phyloP scores from a whole-genome alignment of 1,140 invertebrate genomes.

The Bombus impatiens region DNA sequence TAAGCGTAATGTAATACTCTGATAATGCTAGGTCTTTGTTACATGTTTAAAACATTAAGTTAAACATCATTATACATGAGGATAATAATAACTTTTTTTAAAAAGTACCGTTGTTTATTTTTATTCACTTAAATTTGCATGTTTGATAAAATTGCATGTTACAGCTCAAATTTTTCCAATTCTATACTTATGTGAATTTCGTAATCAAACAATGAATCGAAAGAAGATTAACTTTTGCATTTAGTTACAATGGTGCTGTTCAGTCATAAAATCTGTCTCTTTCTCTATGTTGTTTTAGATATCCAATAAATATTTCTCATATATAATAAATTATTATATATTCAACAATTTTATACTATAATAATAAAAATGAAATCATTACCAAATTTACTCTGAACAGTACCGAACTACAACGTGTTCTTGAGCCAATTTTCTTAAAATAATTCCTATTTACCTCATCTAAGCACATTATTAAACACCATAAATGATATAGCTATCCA shows the following conservation, averaged over 20 bases:
- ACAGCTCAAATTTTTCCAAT: not conserved
- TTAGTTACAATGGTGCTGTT: not conserved
- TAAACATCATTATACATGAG: slow-evolving; percentile 20
- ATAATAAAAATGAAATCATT: not conserved
- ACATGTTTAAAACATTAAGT: not conserved
- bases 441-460: not conserved
- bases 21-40: slow-evolving; percentile 33
- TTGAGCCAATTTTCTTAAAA: not conserved
- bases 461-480: not conserved
- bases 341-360: not conserved
- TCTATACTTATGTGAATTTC: not conserved
- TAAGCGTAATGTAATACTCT: slow-evolving; percentile 37
- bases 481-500: not conserved
- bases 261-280: not conserved
- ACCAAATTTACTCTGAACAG: not conserved
- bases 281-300: not conserved
- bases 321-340: not conserved
- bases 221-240: not conserved
- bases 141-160: not conserved
- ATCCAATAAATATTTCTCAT: not conserved
- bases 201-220: not conserved
- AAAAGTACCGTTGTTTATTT: slow-evolving; percentile 11
- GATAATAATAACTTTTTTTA: slow-evolving; percentile 31
- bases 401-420: not conserved
- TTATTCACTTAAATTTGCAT: not conserved